These are phyloP conservation scores for Penaeus chinensis DNA, from an alignment of 1,140 invertebrate genomes.

Conservation along the genomic window DNA sequence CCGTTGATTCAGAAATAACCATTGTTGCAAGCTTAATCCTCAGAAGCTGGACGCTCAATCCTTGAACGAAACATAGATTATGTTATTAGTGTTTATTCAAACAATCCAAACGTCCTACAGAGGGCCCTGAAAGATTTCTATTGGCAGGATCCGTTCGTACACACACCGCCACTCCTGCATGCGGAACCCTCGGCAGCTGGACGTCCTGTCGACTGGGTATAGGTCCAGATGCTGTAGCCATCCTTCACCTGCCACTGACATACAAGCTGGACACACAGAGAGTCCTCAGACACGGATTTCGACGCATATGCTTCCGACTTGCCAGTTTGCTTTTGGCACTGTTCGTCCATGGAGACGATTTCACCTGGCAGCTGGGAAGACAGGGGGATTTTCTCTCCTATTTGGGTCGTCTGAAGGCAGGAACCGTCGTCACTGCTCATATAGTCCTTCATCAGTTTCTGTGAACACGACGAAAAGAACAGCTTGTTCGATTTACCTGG, in stretches of 20 bases:
- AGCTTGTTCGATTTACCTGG: constrained; percentile 43
- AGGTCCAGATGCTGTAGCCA: neutral
- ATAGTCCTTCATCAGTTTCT: constrained; percentile 49
- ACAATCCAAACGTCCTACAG: too few relatives aligned
- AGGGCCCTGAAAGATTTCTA: neutral
- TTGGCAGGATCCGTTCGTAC: constrained; percentile 52
- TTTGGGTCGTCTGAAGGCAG: constrained; percentile 36
- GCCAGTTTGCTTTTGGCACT: constrained; percentile 42
- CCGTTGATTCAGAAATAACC: too few relatives aligned
- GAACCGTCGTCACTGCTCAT: neutral
- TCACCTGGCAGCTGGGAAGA: constrained; percentile 43
- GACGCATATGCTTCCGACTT: constrained; percentile 46
- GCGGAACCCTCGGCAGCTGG: constrained; percentile 54
- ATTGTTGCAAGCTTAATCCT: too few relatives aligned
- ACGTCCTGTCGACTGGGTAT: constrained; percentile 10
- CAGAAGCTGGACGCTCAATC: too few relatives aligned
- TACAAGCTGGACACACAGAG: constrained; percentile 51
- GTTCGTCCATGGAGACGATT: constrained; percentile 36
- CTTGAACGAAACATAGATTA: too few relatives aligned
- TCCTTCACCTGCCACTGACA: constrained; percentile 47
- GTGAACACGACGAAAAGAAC: constrained; percentile 55
- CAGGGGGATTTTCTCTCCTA: neutral
- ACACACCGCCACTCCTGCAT: constrained; percentile 47
- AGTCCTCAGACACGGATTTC: constrained; percentile 18
- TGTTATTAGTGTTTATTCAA: too few relatives aligned